Percentiles rank a stretch among this genome's conserved stretches.
Evolutionary conservation across 2,888 invertebrate genomes (phyloP).

Genomic region (Cantharis rufa): DNA sequence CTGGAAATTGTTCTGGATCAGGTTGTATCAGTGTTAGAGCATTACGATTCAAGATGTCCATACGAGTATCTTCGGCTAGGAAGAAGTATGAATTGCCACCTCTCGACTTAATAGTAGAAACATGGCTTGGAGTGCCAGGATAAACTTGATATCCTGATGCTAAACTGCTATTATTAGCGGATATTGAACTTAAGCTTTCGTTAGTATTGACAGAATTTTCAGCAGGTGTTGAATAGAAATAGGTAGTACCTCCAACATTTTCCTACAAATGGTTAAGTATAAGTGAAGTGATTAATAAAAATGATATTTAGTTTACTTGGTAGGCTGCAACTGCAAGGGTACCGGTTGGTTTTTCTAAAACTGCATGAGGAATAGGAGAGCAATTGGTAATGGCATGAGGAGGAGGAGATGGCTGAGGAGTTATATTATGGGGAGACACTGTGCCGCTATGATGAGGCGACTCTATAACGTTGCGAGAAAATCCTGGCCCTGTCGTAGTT

Average conservation of each 20-base stretch:
- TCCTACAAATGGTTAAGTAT: conserved; percentile 65
- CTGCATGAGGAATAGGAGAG: conserved; percentile 51
- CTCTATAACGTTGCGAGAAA: conserved; percentile 42
- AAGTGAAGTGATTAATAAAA: not conserved
- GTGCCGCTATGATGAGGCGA: conserved; percentile 49
- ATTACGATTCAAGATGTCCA: conserved; percentile 77
- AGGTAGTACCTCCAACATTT: conserved; percentile 93
- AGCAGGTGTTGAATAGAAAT: conserved; percentile 78
- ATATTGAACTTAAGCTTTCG: conserved; percentile 51
- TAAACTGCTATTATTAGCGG: conserved; percentile 43
- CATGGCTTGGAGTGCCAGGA: conserved; percentile 66
- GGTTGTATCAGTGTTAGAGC: conserved; percentile 74
- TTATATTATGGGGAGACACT: conserved; percentile 54
- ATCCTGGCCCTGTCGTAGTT: conserved; percentile 39
- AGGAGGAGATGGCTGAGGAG: conserved; percentile 59
- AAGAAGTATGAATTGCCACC: conserved; percentile 71
- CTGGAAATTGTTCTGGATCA: conserved; percentile 67
- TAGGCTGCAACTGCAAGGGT: conserved; percentile 49
- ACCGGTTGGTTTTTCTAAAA: conserved; percentile 44
- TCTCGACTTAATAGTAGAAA: conserved; percentile 60
- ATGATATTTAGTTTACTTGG: conserved; percentile 43
- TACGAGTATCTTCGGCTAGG: conserved; percentile 80
- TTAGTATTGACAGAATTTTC: conserved; percentile 55
- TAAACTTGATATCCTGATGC: conserved; percentile 64
- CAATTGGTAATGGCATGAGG: conserved; percentile 49